phyloP scores from a whole-genome alignment of 2,113 vertebrate genomes.

The Dissostichus mawsoni region DNA sequence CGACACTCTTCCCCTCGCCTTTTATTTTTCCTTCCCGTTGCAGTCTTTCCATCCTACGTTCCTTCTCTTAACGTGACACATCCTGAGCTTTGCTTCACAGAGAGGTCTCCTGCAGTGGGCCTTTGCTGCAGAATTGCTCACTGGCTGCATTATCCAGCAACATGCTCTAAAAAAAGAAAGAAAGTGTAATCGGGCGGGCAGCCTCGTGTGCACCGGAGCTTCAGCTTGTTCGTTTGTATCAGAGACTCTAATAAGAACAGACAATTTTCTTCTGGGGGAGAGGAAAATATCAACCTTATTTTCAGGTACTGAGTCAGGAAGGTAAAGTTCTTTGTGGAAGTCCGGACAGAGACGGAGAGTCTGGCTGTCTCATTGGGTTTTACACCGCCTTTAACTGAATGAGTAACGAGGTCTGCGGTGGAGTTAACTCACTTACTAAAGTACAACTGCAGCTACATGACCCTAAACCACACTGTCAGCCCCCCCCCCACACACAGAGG shows the following conservation, averaged over 20 bases:
- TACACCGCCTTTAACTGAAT: slow-evolving; percentile 13
- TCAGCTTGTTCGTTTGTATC: slow-evolving; percentile 51
- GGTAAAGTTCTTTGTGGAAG: slow-evolving; percentile 61
- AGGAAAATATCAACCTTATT: slow-evolving; percentile 59
- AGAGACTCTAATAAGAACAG: slow-evolving; percentile 76
- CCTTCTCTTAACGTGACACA: slow-evolving; percentile 51
- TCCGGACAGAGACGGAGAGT: slow-evolving; percentile 45
- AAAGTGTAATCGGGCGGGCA: slow-evolving; percentile 64
- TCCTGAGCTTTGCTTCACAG: slow-evolving; percentile 27
- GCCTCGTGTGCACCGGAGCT: slow-evolving; percentile 62
- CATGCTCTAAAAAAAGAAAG: slow-evolving; percentile 67
- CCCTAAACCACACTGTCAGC: slow-evolving; percentile 5
- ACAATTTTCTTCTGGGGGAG: slow-evolving; percentile 66
- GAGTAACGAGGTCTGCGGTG: slow-evolving; percentile 33
- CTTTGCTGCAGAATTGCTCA: slow-evolving; percentile 69
- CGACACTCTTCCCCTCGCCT: slow-evolving; percentile 9
- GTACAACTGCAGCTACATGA: slow-evolving; percentile 3
- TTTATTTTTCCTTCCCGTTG: slow-evolving; percentile 12
- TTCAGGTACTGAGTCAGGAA: slow-evolving; percentile 52
- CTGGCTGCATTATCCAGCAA: slow-evolving; percentile 71
- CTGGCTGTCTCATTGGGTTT: slow-evolving; percentile 46
- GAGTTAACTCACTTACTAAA: slow-evolving; percentile 43
- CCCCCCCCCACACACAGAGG: not conserved
- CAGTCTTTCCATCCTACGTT: slow-evolving; percentile 24
- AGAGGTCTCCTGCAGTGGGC: slow-evolving; percentile 52